Percentiles rank a stretch among this genome's conserved stretches.
phyloP scores from a whole-genome alignment of 2,797 vertebrate genomes.

The Morus bassanus region DNA sequence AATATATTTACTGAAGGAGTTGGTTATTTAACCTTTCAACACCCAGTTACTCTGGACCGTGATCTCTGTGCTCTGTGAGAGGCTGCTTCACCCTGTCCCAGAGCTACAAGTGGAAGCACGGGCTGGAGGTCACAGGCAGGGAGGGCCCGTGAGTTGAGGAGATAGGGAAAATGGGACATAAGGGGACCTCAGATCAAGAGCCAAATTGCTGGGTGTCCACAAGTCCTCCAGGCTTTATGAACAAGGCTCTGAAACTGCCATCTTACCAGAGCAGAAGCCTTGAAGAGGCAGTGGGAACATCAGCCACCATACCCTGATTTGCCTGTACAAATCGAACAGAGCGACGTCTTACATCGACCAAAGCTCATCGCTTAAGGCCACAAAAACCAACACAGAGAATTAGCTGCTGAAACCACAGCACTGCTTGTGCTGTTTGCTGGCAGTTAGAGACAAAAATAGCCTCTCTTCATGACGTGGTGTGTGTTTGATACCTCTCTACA shows the following conservation, averaged over 20 bases:
- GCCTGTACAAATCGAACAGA: neutral
- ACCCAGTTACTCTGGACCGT: rapidly evolving
- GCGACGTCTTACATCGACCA: neutral
- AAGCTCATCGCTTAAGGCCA: neutral
- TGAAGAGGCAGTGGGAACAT: neutral
- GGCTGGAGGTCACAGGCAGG: neutral
- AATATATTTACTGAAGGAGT: neutral
- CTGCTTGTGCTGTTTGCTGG: neutral
- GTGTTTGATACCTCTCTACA: neutral
- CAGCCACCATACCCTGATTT: neutral
- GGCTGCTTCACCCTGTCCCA: neutral
- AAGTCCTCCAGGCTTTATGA: neutral
- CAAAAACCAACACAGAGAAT: neutral
- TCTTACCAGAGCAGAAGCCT: neutral
- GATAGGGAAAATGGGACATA: neutral
- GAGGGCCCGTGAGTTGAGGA: neutral
- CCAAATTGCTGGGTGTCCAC: neutral
- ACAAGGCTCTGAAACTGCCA: neutral
- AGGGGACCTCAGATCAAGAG: neutral
- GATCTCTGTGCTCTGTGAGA: neutral
- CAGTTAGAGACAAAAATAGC: neutral
- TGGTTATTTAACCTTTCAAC: neutral
- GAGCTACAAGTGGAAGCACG: neutral
- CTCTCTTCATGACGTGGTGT: neutral
- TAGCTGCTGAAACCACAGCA: neutral